These are phyloP conservation scores for Holothuria scabra DNA, from an alignment of 53 echinoderm and acorn worm species.

Conservation along the genomic window DNA sequence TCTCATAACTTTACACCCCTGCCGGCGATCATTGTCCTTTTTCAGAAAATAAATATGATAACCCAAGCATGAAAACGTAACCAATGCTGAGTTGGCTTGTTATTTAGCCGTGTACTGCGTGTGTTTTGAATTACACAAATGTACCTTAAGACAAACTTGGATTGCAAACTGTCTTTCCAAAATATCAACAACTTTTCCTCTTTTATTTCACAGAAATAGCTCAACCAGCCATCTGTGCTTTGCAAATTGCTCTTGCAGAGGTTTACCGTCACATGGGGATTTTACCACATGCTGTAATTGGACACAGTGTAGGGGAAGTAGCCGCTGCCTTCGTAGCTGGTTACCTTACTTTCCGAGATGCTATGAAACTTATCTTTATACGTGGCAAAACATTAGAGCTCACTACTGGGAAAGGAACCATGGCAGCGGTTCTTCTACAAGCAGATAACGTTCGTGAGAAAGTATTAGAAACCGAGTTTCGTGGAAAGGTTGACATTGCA, in stretches of 20 bases:
- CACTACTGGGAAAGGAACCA: slow-evolving; percentile 55
- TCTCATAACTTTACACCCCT: too few relatives aligned
- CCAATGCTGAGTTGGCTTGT: too few relatives aligned
- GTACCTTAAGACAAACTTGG: too few relatives aligned
- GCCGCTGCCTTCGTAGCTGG: slow-evolving; percentile 59
- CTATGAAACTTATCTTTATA: slow-evolving; percentile 47
- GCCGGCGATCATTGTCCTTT: too few relatives aligned
- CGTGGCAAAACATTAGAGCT: slow-evolving; percentile 31
- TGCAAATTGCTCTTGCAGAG: slow-evolving; percentile 53
- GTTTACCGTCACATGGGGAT: slow-evolving; percentile 41
- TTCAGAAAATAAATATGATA: too few relatives aligned
- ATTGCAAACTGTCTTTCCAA: too few relatives aligned
- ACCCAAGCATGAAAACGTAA: too few relatives aligned
- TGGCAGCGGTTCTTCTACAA: slow-evolving; percentile 50
- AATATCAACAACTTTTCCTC: neutral
- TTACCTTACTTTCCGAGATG: slow-evolving; percentile 36
- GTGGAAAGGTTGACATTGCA: slow-evolving; percentile 42
- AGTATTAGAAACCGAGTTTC: neutral
- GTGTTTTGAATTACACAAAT: too few relatives aligned
- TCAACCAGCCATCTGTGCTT: slow-evolving; percentile 54
- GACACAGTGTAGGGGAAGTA: slow-evolving; percentile 58
- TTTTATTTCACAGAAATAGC: slow-evolving; percentile 51
- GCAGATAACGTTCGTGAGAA: slow-evolving; percentile 9
- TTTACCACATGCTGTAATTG: slow-evolving; percentile 38
- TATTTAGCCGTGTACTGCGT: too few relatives aligned